Conservation (phyloP, 2,797 vertebrate species). For the Capromys pilorides region DNA sequence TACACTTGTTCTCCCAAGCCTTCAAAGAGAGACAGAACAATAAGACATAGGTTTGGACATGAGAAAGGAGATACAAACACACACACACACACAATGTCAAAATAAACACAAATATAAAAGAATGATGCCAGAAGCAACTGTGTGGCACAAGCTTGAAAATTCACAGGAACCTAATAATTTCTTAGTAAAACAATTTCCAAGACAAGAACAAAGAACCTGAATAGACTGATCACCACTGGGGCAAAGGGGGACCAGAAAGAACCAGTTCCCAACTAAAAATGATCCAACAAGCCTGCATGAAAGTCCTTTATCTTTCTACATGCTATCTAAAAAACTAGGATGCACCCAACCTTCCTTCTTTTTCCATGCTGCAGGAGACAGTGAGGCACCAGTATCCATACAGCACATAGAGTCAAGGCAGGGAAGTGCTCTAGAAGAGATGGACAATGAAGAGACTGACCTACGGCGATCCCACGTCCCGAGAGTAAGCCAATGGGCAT, state of each 20-base stretch:
- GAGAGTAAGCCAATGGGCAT: not conserved
- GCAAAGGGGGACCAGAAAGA: not conserved
- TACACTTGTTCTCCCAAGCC: not conserved
- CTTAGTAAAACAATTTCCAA: conserved; percentile 5
- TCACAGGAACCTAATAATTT: not conserved
- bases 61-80: not conserved
- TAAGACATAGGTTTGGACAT: not conserved
- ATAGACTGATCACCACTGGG: not conserved
- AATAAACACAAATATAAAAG: not conserved
- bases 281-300: not conserved
- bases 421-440: not conserved
- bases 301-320: not conserved
- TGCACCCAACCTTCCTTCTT: not conserved
- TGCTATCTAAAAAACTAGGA: not conserved
- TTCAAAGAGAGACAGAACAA: not conserved
- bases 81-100: too few relatives aligned
- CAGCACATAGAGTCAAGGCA: not conserved
- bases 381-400: not conserved
- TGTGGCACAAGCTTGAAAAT: not conserved
- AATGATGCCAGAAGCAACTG: not conserved
- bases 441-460: not conserved
- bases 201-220: not conserved
- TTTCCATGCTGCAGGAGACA: not conserved
- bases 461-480: rapidly evolving
- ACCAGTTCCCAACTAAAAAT: not conserved